Evolutionary conservation across 2,888 invertebrate genomes (phyloP).

Genomic region (Macroteleia sp.): DNA sequence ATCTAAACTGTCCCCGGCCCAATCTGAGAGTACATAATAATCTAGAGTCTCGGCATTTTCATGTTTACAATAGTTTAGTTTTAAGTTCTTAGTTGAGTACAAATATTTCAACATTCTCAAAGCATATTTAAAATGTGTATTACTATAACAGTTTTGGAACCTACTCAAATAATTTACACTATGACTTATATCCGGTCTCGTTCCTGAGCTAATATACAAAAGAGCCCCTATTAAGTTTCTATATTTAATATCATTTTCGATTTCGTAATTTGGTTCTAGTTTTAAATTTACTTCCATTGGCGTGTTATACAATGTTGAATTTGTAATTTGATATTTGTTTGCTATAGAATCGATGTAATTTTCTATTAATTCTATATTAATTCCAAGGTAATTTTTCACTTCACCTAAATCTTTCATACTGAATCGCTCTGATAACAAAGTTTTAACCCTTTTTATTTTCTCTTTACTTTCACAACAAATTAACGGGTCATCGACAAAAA

Average conservation of each 20-base stretch:
- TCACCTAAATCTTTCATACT: constrained; percentile 1
- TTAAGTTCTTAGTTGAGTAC: neutral
- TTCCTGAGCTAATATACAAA: too few relatives aligned
- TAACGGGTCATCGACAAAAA: neutral
- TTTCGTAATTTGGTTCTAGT: constrained; percentile 21
- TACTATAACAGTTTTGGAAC: too few relatives aligned
- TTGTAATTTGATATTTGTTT: constrained; percentile 65
- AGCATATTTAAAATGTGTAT: too few relatives aligned
- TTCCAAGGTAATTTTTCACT: neutral
- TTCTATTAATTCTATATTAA: constrained; percentile 64
- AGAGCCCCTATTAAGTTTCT: too few relatives aligned
- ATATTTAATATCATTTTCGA: too few relatives aligned
- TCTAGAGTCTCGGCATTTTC: neutral
- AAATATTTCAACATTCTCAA: too few relatives aligned
- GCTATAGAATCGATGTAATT: constrained; percentile 66
- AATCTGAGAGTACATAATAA: neutral
- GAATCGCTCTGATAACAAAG: neutral
- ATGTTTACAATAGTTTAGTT: neutral
- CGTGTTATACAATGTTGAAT: constrained; percentile 67
- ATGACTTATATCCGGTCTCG: too few relatives aligned
- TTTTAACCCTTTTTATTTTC: neutral
- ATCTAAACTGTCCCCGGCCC: neutral
- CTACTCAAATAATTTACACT: too few relatives aligned
- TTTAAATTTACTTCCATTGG: constrained; percentile 73
- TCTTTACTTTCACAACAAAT: neutral